Conservation (phyloP, 2,797 vertebrate genomes). For the Setipinna tenuifilis region DNA sequence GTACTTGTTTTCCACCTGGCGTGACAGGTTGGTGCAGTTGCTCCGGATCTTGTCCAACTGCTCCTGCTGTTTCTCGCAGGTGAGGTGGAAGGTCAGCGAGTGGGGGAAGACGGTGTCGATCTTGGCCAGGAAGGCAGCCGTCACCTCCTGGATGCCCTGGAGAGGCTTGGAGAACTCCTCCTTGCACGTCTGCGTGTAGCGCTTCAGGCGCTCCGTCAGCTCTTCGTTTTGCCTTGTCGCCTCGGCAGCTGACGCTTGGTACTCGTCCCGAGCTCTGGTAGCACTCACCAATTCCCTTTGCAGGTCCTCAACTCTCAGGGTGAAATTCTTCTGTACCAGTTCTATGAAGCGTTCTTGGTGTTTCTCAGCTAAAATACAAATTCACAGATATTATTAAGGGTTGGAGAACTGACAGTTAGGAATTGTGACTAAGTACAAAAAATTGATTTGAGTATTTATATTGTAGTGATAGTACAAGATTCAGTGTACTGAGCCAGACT, state of each 20-base stretch:
- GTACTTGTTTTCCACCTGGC: constrained; percentile 75
- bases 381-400: neutral
- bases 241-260: constrained; percentile 47
- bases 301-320: constrained; percentile 61
- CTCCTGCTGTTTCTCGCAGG: constrained; percentile 69
- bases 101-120: constrained; percentile 72
- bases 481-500: too few species aligned
- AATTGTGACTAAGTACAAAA: neutral
- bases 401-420: neutral
- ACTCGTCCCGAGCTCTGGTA: constrained; percentile 52
- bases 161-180: constrained; percentile 69
- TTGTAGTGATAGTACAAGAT: neutral
- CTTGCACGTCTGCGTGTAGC: constrained; percentile 74
- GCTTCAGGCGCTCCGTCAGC: constrained; percentile 61
- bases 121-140: constrained; percentile 64
- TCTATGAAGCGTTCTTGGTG: neutral
- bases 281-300: constrained; percentile 54
- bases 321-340: constrained; percentile 72
- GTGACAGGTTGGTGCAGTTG: constrained; percentile 78
- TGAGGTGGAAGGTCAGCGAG: constrained; percentile 76
- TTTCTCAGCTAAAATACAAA: neutral
- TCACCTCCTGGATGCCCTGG: constrained; percentile 64
- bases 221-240: constrained; percentile 62
- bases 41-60: constrained; percentile 72
- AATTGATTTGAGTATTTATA: neutral